A percentile compares a stretch with the other conserved stretches of the same genome.
Conservation (phyloP, 2,888 invertebrate species). For the Heliconius sara region DNA sequence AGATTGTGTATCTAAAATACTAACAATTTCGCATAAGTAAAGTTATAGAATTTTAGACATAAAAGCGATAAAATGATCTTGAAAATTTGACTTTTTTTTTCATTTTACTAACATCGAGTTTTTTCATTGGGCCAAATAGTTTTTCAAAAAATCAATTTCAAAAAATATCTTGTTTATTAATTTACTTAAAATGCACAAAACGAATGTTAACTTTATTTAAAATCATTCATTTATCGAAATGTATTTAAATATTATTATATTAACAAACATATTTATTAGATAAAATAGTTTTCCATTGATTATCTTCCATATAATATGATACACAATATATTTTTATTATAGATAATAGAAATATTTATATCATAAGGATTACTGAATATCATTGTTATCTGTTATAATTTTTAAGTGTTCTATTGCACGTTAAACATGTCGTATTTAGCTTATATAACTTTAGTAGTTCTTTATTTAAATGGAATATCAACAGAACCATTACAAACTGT, state of each 20-base stretch:
- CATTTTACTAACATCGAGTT: too few relatives aligned
- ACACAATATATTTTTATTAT: not conserved
- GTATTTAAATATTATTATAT: not conserved
- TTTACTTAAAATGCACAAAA: not conserved
- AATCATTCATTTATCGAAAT: not conserved
- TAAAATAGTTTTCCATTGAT: not conserved
- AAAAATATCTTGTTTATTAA: not conserved
- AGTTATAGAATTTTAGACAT: not conserved
- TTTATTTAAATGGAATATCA: slow-evolving; percentile 17
- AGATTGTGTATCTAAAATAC: not conserved
- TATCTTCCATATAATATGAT: not conserved
- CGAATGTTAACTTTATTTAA: not conserved
- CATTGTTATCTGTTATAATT: not conserved
- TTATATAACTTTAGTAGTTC: not conserved
- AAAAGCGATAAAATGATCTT: not conserved
- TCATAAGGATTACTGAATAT: not conserved
- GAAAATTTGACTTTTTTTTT: not conserved
- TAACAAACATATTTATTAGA: not conserved
- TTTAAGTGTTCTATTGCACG: not conserved
- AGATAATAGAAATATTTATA: not conserved
- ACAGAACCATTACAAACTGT: slow-evolving; percentile 53
- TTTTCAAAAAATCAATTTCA: not conserved
- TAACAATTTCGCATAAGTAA: not conserved
- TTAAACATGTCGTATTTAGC: slow-evolving; percentile 14
- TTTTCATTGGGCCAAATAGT: not conserved